A percentile compares a stretch with the other conserved stretches of the same genome.
Conservation (phyloP, 2,888 invertebrate species). For the Amitus sp. region DNA sequence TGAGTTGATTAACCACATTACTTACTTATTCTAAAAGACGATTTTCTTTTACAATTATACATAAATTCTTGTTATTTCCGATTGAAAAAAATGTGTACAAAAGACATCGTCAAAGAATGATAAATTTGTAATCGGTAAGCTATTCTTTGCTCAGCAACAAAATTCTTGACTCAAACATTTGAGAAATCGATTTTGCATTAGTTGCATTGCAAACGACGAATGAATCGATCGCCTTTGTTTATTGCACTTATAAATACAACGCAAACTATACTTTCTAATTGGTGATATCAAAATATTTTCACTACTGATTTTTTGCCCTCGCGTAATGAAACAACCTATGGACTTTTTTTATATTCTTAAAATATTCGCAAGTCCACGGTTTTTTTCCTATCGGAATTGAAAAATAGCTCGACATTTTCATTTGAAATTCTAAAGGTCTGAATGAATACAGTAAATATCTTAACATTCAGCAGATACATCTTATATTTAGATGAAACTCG, state of each 20-base stretch:
- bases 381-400: no score
- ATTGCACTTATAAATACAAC: conserved; percentile 14
- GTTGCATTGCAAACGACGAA: no score
- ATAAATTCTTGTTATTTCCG: neutral
- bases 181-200: no score
- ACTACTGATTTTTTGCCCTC: neutral
- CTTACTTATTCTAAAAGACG: conserved; percentile 17
- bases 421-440: neutral
- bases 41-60: conserved; percentile 37
- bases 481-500: no score
- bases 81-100: conserved; percentile 42
- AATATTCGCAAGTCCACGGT: no score
- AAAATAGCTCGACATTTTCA: no score
- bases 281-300: neutral
- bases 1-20: no score
- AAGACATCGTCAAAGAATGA: no score
- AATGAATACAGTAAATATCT: neutral
- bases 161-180: no score
- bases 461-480: neutral
- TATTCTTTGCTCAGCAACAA: no score
- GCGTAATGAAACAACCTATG: neutral
- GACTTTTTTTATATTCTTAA: neutral
- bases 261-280: conserved; percentile 2
- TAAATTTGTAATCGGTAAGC: no score
- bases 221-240: neutral